A percentile compares a stretch with the other conserved stretches of the same genome.
phyloP scores from a whole-genome alignment of 2,888 invertebrate species.

The Campoletis raptor region DNA sequence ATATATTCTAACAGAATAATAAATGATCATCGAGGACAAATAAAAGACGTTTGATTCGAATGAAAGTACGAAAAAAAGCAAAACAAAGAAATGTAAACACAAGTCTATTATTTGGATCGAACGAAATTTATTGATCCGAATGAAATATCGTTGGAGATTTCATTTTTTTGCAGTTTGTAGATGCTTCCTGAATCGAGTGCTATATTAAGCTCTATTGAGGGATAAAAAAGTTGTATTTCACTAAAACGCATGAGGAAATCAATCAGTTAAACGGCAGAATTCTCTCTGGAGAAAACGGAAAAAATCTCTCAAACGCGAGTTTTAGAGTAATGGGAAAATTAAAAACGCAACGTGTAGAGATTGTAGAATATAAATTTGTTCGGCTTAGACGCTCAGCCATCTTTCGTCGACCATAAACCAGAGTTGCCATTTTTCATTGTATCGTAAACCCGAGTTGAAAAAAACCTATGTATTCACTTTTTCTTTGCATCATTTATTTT shows the following conservation, averaged over 20 bases:
- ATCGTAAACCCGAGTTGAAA: neutral
- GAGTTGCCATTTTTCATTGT: conserved; percentile 1
- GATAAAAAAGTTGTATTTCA: conserved; percentile 16
- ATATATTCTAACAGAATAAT: neutral
- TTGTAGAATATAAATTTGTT: conserved; percentile 15
- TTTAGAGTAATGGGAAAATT: neutral
- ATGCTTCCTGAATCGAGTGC: conserved; percentile 37
- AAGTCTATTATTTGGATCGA: neutral
- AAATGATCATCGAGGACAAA: conserved; percentile 7
- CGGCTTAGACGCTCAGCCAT: neutral
- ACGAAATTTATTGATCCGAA: neutral
- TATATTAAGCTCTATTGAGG: conserved; percentile 18
- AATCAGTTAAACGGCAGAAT: neutral
- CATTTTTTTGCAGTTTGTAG: neutral
- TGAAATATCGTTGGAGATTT: conserved; percentile 22
- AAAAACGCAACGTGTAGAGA: neutral
- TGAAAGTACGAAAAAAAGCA: neutral
- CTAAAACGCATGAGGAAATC: conserved; percentile 38
- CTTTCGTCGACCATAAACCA: conserved; percentile 24
- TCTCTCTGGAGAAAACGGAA: no score
- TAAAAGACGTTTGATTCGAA: neutral
- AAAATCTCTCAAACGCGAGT: neutral
- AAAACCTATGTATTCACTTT: neutral
- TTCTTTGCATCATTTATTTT: neutral
- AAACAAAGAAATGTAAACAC: neutral